Evolutionary conservation across 2,888 invertebrate genomes (phyloP), one percentile per base, ranked within the genome.

Genomic region (Diabrotica balteata): DNA sequence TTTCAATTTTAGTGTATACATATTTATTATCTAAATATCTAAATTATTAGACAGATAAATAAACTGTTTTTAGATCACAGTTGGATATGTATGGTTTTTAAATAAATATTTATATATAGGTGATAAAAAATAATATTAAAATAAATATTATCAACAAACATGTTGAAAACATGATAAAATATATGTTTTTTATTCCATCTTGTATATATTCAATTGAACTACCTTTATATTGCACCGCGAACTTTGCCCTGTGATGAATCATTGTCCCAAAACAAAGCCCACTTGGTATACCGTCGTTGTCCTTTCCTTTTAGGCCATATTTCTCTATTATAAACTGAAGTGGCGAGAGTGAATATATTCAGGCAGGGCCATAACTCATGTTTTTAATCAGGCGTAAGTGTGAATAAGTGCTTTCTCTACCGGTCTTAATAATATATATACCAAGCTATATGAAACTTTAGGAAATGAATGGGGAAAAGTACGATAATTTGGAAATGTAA

Each of bases 361-460:
- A 67, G 68, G 70, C 55, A 66, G 68, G 69, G 55, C 58, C 8
- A 66, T 68, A 74, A 75, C 74, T 73, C 75, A 72, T 75, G 69
- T 71, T 69, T 75, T 75, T 75, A 75, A 73, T 74, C 73, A 69
- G 67, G 70, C 70, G 68, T 73, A 76, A 75, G 75, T 72, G 74
- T 71, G 73, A 75, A 74, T 74, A 72, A 70, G 71, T 72, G 72
- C 68, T 69, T 70, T 66, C 63, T 63, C 70, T 70, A 70, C 65
- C 68, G 70, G 67, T 69, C 64, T 61, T 70, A 67, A 58, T 69
- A 64, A 54, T 65, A 63, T 32, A 32, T 65, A 63, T 32, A 32
- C 32, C 32, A 32, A 4, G 32, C 32, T 32, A 32, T 32, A 32
- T 32, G 32, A 32, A 32, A 32, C 32, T 32, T 32, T 32, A 32